Percentiles rank a stretch among this genome's conserved stretches.
phyloP scores from a whole-genome alignment of 2,888 invertebrate species.

The Tortricodes alternella region DNA sequence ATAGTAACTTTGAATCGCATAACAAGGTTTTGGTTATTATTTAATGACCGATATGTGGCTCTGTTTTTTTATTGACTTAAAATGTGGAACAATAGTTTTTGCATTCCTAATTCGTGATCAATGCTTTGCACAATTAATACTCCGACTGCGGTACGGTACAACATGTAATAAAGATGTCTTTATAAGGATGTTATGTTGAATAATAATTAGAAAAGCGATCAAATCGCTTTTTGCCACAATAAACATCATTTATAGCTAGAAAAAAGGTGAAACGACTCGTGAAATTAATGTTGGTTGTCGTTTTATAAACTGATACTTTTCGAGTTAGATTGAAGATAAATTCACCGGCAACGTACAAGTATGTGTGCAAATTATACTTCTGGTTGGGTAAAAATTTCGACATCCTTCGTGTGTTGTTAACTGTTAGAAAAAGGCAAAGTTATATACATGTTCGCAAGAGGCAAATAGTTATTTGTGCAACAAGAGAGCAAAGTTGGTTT shows the following conservation, averaged over 20 bases:
- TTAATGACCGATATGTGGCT: too few species aligned
- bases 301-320: neutral
- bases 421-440: too few species aligned
- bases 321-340: neutral
- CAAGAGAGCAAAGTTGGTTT: too few species aligned
- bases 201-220: neutral
- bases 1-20: too few species aligned
- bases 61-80: neutral
- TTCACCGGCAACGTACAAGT: too few species aligned
- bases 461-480: too few species aligned
- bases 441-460: too few species aligned
- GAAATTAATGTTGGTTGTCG: neutral
- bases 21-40: too few species aligned
- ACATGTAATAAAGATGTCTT: neutral
- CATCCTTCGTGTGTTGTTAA: too few species aligned
- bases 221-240: neutral
- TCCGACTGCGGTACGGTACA: neutral
- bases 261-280: neutral
- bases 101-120: neutral
- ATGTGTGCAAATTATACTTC: too few species aligned
- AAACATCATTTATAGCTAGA: neutral
- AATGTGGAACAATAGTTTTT: neutral
- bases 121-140: slow-evolving; percentile 12
- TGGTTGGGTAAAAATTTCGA: too few species aligned
- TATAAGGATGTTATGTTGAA: slow-evolving; percentile 9